These are phyloP conservation scores for Melanerpes formicivorus DNA, from an alignment of 2,113 vertebrate genomes.

Conservation along the genomic window DNA sequence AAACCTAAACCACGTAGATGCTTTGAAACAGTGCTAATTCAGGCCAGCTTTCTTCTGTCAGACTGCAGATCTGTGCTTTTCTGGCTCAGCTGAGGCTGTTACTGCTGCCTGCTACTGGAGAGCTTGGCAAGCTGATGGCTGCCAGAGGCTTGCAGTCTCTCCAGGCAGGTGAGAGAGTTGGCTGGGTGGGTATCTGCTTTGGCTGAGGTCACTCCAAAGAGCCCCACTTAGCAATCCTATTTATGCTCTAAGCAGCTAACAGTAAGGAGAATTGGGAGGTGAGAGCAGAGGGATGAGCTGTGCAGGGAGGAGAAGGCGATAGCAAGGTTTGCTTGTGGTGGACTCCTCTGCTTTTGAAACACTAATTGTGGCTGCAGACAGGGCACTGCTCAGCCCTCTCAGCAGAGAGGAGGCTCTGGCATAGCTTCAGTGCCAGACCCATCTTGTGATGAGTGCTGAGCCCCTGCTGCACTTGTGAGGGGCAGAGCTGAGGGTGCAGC, in stretches of 20 bases:
- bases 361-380: fast-evolving
- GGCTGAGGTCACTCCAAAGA: not conserved
- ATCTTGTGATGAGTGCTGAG: not conserved
- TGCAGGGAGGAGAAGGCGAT: fast-evolving
- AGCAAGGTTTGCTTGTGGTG: not conserved
- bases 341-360: not conserved
- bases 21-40: not conserved
- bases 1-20: conserved; percentile 1
- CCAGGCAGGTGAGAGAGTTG: not conserved
- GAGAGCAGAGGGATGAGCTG: not conserved
- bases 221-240: not conserved
- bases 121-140: not conserved
- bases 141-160: not conserved
- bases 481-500: not conserved
- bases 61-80: conserved; percentile 46
- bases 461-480: not conserved
- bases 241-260: not conserved
- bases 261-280: not conserved
- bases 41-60: conserved; percentile 1
- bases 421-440: fast-evolving
- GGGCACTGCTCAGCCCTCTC: not conserved
- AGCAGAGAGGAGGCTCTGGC: not conserved
- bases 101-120: not conserved
- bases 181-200: fast-evolving
- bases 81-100: not conserved